These are phyloP conservation scores for Drosophila carrolli DNA, from an alignment of 1,140 invertebrate species.

Conservation along the genomic window DNA sequence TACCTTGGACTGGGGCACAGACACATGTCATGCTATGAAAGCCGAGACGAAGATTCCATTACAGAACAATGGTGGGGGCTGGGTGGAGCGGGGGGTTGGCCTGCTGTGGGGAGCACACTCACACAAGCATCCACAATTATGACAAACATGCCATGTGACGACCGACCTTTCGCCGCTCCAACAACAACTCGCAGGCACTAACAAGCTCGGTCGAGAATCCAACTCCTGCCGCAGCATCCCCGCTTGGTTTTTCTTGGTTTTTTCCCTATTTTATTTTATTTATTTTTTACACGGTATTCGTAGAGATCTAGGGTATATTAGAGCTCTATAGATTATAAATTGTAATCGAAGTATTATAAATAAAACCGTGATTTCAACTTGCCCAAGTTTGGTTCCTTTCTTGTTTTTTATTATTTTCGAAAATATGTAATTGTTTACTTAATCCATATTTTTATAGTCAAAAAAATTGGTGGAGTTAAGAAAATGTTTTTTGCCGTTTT, in stretches of 20 bases:
- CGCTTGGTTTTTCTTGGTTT: neutral
- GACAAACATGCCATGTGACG: conserved; percentile 66
- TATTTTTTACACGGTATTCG: conserved; percentile 19
- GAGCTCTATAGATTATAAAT: neutral
- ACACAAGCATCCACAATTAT: conserved; percentile 77
- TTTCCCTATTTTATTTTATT: conserved; percentile 10
- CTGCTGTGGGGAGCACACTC: conserved; percentile 12
- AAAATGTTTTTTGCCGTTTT: no score
- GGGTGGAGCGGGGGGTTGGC: neutral
- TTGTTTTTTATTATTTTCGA: no score
- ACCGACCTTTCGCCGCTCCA: conserved; percentile 65
- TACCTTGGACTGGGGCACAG: conserved; percentile 43
- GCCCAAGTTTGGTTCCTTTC: no score
- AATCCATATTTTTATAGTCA: no score
- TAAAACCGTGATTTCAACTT: no score
- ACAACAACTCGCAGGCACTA: conserved; percentile 54
- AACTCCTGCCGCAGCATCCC: conserved; percentile 7
- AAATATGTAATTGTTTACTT: no score
- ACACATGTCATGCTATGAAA: conserved; percentile 51
- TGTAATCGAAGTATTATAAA: no score
- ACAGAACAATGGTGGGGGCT: conserved; percentile 51
- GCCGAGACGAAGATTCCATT: conserved; percentile 55
- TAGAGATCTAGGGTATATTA: neutral
- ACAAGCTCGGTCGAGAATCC: conserved; percentile 47
- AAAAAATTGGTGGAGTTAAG: no score